These are phyloP conservation scores for Bruchidius siliquastri DNA, from an alignment of 2,888 invertebrate species.

Conservation along the genomic window DNA sequence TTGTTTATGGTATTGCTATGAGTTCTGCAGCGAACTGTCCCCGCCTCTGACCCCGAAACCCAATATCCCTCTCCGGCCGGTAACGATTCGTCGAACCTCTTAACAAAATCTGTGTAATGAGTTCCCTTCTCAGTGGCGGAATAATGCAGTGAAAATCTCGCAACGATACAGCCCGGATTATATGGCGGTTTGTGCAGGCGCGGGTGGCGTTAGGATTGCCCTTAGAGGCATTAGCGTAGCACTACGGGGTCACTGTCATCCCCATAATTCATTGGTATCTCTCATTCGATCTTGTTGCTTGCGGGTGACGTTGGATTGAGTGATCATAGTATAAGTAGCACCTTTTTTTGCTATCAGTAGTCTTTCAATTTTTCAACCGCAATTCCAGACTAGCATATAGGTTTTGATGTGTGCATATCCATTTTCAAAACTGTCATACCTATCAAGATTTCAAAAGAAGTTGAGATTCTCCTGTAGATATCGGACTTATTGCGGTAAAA, in stretches of 20 bases:
- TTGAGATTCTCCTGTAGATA: too few relatives aligned
- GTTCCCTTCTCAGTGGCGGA: conserved; percentile 29
- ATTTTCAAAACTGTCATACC: too few relatives aligned
- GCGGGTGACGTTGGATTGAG: too few relatives aligned
- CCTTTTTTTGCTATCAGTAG: too few relatives aligned
- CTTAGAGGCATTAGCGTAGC: conserved; percentile 1
- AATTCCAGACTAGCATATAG: too few relatives aligned
- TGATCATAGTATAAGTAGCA: too few relatives aligned
- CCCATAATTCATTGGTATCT: not conserved
- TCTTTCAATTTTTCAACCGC: too few relatives aligned
- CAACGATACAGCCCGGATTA: conserved; percentile 42
- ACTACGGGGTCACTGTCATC: not conserved
- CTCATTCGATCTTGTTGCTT: not conserved
- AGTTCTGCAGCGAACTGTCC: too few relatives aligned
- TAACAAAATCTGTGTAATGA: conserved; percentile 37
- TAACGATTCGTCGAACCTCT: conserved; percentile 37
- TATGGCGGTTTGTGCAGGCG: conserved; percentile 38
- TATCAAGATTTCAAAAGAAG: too few relatives aligned
- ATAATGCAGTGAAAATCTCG: conserved; percentile 42
- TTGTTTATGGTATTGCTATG: too few relatives aligned
- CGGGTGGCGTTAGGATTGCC: conserved; percentile 14
- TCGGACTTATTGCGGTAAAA: too few relatives aligned
- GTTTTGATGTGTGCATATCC: too few relatives aligned
- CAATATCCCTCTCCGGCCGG: conserved; percentile 4
- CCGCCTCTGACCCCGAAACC: not conserved